These are phyloP conservation scores for Orbicella faveolata DNA, from an alignment of 64 coral and sea anemone genomes.

Conservation along the genomic window DNA sequence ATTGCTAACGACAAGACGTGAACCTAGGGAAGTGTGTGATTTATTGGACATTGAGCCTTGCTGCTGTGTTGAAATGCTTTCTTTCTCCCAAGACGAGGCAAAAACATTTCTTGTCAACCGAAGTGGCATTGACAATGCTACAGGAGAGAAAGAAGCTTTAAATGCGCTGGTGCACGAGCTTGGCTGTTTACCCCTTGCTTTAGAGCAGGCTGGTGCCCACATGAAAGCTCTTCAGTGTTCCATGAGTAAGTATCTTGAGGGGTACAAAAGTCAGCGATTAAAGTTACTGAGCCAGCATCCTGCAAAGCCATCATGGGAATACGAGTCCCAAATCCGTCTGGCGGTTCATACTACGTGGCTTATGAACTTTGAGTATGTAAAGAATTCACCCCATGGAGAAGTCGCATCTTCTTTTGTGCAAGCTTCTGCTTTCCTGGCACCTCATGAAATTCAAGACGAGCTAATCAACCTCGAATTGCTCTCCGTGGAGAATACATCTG, in stretches of 20 bases:
- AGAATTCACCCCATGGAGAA: background rate
- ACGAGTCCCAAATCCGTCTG: conserved; percentile 43
- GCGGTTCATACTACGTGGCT: conserved; percentile 63
- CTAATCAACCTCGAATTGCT: conserved; percentile 3
- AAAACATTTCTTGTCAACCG: background rate
- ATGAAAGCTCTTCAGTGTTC: conserved; percentile 28
- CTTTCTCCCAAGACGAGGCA: background rate
- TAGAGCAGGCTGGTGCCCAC: conserved; percentile 61
- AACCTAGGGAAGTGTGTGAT: background rate
- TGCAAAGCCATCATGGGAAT: background rate
- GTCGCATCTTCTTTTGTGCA: background rate
- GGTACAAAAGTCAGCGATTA: background rate
- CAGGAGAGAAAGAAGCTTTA: background rate
- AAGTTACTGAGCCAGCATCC: conserved; percentile 24
- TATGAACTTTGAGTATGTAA: conserved; percentile 57
- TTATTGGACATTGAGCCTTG: background rate
- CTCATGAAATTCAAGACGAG: conserved; percentile 14
- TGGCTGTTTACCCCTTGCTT: conserved; percentile 47
- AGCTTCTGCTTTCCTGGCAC: conserved; percentile 4
- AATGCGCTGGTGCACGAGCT: conserved; percentile 12
- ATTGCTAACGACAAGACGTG: background rate
- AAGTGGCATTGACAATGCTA: background rate
- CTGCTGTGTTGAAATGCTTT: background rate
- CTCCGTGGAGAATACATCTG: background rate
- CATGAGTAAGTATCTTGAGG: background rate